Percentiles rank a stretch among this genome's conserved stretches.
Evolutionary conservation across 2,888 invertebrate genomes (phyloP).

Genomic region (Lycia hirtaria): DNA sequence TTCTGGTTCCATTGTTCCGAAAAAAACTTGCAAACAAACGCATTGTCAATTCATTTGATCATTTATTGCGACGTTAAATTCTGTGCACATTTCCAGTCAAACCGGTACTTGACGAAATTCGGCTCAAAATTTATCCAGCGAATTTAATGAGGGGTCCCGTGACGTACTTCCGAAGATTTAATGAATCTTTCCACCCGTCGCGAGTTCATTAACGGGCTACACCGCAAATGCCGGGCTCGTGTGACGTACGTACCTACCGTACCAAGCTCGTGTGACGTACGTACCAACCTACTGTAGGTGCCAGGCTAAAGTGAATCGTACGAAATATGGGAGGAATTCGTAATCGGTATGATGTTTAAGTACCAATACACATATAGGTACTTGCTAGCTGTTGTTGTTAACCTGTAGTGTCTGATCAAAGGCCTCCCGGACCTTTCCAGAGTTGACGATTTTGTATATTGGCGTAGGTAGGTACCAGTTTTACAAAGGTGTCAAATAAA

Average conservation of each 20-base stretch:
- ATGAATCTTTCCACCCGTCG: constrained; percentile 59
- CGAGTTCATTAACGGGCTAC: constrained; percentile 60
- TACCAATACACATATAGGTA: too few relatives aligned
- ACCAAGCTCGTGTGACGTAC: constrained; percentile 34
- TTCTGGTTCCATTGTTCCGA: too few relatives aligned
- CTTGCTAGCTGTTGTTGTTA: too few relatives aligned
- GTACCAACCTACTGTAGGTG: constrained; percentile 3
- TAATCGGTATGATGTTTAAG: neutral
- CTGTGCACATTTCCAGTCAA: neutral
- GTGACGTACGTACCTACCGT: constrained; percentile 29
- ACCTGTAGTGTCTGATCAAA: too few relatives aligned
- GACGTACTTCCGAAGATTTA: constrained; percentile 65
- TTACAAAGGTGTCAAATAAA: too few relatives aligned
- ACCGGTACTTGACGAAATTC: constrained; percentile 5
- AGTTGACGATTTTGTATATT: too few relatives aligned
- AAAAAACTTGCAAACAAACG: neutral
- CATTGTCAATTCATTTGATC: neutral
- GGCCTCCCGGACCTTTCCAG: too few relatives aligned
- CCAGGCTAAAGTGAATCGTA: neutral
- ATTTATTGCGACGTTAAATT: neutral
- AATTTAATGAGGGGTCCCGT: constrained; percentile 52
- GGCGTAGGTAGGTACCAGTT: too few relatives aligned
- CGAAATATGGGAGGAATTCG: constrained; percentile 4
- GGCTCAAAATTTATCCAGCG: constrained; percentile 38
- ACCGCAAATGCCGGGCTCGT: constrained; percentile 47